Conservation (phyloP, 2,888 invertebrate genomes). For the Chorisops tibialis region DNA sequence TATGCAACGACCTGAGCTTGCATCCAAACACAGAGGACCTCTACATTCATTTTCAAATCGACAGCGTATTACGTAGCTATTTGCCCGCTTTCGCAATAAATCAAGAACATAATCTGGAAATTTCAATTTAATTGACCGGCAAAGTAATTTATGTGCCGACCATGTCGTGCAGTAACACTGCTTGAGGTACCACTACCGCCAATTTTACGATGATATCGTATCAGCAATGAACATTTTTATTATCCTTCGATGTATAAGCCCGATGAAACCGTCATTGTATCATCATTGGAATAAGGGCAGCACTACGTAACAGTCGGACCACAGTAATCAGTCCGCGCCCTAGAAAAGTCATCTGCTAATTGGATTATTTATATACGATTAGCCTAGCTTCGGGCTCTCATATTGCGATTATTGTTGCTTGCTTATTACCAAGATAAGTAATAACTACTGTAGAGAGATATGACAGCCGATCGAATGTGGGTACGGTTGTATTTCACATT, state of each 20-base stretch:
- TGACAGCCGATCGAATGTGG: conserved; percentile 6
- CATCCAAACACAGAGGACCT: too few relatives aligned
- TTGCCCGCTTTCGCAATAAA: not conserved
- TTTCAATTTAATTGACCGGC: not conserved
- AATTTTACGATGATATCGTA: not conserved
- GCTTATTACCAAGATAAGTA: too few relatives aligned
- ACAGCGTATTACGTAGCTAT: too few relatives aligned
- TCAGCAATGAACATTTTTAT: not conserved
- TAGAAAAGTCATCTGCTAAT: conserved; percentile 7
- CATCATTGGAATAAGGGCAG: too few relatives aligned
- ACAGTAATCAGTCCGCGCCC: not conserved
- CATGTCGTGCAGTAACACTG: too few relatives aligned
- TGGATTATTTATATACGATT: not conserved
- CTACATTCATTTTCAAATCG: too few relatives aligned
- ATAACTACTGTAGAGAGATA: not conserved
- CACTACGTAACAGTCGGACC: too few relatives aligned
- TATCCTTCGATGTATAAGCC: not conserved
- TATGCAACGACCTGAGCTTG: too few relatives aligned
- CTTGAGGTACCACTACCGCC: not conserved
- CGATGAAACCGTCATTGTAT: too few relatives aligned
- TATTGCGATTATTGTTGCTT: too few relatives aligned
- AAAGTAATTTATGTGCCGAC: conserved; percentile 4
- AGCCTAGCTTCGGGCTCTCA: not conserved
- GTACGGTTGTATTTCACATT: not conserved
- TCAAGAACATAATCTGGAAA: not conserved